These are phyloP conservation scores for Agonopterix subpropinquella DNA, from an alignment of 2,888 invertebrate genomes.

Conservation along the genomic window DNA sequence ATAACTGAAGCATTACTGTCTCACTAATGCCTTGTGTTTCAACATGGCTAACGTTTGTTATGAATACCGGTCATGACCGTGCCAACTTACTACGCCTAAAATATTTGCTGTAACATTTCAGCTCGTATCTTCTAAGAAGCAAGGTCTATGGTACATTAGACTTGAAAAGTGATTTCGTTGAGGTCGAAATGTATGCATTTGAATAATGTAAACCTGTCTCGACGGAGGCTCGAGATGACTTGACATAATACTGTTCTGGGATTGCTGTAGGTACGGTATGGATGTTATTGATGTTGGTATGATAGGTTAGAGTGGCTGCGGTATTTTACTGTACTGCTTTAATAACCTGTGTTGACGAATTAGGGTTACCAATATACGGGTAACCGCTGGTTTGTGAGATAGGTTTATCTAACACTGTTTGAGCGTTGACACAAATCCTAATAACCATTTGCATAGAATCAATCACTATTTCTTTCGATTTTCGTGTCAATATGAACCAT, in stretches of 20 bases:
- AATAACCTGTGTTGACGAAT: no score
- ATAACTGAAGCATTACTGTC: constrained; percentile 39
- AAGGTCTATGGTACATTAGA: constrained; percentile 14
- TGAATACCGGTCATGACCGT: constrained; percentile 37
- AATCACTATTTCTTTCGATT: no score
- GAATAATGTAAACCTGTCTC: constrained; percentile 69
- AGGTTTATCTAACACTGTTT: no score
- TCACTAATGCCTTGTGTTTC: constrained; percentile 48
- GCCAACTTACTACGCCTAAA: constrained; percentile 16
- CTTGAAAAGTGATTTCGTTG: constrained; percentile 18
- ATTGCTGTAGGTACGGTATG: constrained; percentile 37
- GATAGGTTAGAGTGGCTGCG: constrained; percentile 12
- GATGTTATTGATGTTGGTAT: constrained; percentile 25
- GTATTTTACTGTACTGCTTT: no score
- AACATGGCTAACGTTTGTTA: constrained; percentile 49
- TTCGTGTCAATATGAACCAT: no score
- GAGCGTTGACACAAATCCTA: no score
- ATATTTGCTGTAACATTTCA: constrained; percentile 16
- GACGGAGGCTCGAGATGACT: constrained; percentile 60
- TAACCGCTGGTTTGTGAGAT: no score
- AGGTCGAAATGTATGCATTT: constrained; percentile 53
- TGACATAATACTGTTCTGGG: constrained; percentile 55
- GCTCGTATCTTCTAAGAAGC: constrained; percentile 12
- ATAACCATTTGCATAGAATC: no score
- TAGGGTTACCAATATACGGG: no score